These are phyloP conservation scores for Leucosticte australis DNA, from an alignment of 2,113 vertebrate species.

Conservation along the genomic window DNA sequence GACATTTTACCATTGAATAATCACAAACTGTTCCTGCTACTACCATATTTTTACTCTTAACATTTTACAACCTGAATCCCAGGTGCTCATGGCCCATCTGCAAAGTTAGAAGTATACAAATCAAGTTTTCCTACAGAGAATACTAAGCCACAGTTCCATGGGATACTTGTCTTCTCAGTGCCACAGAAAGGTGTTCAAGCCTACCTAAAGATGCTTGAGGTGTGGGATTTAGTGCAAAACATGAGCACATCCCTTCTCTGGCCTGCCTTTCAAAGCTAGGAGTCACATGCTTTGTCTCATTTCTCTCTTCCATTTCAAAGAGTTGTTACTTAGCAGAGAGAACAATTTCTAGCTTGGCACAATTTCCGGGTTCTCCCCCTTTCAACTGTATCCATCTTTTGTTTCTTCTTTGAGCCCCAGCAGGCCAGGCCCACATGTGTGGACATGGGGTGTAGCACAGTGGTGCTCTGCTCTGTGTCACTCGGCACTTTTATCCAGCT, in stretches of 20 bases:
- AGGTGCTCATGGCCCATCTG: not conserved
- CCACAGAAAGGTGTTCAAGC: not conserved
- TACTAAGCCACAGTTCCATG: not conserved
- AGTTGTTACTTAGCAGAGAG: not conserved
- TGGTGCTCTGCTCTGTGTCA: constrained; percentile 3
- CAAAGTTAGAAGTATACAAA: not conserved
- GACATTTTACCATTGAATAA: not conserved
- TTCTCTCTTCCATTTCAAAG: not conserved
- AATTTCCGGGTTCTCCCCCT: not conserved
- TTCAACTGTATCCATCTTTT: not conserved
- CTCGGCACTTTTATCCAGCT: not conserved
- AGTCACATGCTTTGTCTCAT: not conserved
- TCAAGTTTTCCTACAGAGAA: not conserved
- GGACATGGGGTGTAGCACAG: not conserved
- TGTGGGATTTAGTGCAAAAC: not conserved
- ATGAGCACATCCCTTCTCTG: not conserved
- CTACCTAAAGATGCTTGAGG: not conserved
- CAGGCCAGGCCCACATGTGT: no score
- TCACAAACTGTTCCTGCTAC: not conserved
- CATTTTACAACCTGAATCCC: not conserved
- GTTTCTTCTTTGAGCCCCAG: not conserved
- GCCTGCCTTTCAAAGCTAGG: not conserved
- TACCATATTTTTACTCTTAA: not conserved
- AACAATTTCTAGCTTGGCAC: not conserved
- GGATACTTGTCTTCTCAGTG: not conserved